Conservation (phyloP, 2,888 invertebrate genomes). For the Drosophila tripunctata region DNA sequence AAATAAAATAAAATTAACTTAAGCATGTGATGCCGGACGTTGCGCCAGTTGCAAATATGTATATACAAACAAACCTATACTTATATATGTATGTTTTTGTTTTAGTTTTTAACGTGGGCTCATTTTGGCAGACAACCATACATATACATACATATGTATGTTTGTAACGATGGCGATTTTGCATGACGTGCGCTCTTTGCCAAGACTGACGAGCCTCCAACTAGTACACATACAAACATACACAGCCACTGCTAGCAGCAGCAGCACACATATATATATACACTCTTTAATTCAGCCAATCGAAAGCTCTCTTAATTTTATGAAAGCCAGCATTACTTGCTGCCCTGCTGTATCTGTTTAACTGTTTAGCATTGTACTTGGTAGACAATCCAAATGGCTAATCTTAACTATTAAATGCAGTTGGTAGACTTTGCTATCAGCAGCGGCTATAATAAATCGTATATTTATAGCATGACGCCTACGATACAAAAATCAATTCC, state of each 20-base stretch:
- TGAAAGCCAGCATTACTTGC: conserved; percentile 18
- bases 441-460: too few species aligned
- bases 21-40: conserved; percentile 68
- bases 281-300: background rate
- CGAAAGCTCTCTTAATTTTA: conserved; percentile 5
- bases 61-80: conserved; percentile 10
- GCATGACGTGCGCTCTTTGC: conserved; percentile 36
- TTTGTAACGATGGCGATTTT: conserved; percentile 52
- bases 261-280: background rate
- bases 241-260: background rate
- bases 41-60: conserved; percentile 10
- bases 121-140: conserved; percentile 45
- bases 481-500: background rate
- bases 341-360: background rate
- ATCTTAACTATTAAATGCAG: conserved; percentile 5
- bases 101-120: conserved; percentile 35
- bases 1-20: conserved; percentile 52
- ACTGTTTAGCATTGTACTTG: conserved; percentile 6
- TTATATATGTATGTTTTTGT: conserved; percentile 31
- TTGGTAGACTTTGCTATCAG: background rate
- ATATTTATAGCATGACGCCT: conserved; percentile 7
- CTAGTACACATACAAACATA: conserved; percentile 41
- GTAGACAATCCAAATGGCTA: background rate
- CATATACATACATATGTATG: conserved; percentile 10
- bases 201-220: conserved; percentile 73